Percentiles rank a stretch among this genome's conserved stretches.
Evolutionary conservation across 2,888 invertebrate species (phyloP).

Genomic region (Tenthredo mesomela): DNA sequence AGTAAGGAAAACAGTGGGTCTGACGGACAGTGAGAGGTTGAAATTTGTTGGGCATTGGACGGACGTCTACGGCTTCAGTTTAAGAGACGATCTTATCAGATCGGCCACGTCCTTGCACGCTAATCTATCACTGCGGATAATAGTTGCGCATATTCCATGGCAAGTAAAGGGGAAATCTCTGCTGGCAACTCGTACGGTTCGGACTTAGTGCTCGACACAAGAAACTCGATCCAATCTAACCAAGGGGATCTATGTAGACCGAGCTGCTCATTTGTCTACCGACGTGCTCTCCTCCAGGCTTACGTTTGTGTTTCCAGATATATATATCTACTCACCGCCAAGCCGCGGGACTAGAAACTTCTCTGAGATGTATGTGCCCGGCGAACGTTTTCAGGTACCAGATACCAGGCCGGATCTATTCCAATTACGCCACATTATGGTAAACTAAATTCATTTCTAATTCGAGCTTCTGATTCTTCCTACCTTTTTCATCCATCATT

Average conservation of each 20-base stretch:
- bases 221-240: conserved; percentile 76
- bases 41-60: conserved; percentile 41
- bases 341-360: conserved; percentile 27
- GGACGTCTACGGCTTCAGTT: conserved; percentile 24
- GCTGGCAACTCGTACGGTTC: neutral
- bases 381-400: conserved; percentile 11
- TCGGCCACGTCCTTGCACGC: conserved; percentile 66
- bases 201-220: conserved; percentile 68
- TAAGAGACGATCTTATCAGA: conserved; percentile 63
- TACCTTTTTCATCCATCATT: neutral
- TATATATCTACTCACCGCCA: conserved; percentile 27
- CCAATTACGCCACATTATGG: conserved; percentile 50
- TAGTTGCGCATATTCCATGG: conserved; percentile 62
- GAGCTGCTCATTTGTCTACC: conserved; percentile 76
- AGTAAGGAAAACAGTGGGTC: neutral
- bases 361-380: neutral
- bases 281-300: conserved; percentile 49
- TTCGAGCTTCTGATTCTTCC: neutral
- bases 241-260: conserved; percentile 76
- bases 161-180: neutral
- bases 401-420: conserved; percentile 43
- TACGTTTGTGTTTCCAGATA: conserved; percentile 49
- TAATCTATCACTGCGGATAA: conserved; percentile 68
- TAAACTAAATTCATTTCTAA: conserved; percentile 26
- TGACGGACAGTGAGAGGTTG: conserved; percentile 45